These are phyloP conservation scores for Orthonevra nobilis DNA, from an alignment of 2,888 invertebrate species.

Conservation along the genomic window DNA sequence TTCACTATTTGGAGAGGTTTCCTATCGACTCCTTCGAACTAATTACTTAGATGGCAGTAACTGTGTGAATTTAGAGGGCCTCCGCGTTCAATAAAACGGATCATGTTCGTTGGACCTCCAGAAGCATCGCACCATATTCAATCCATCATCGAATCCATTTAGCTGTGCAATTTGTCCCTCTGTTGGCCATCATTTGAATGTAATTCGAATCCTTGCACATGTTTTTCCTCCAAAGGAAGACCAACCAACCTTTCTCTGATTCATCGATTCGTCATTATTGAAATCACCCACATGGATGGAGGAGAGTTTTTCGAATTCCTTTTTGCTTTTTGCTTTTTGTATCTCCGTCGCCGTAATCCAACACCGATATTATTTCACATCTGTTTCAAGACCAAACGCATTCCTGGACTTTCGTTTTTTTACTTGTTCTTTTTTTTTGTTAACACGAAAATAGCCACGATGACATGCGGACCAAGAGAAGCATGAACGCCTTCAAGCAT, in stretches of 20 bases:
- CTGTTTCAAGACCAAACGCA: slow-evolving; percentile 22
- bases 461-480: slow-evolving; percentile 15
- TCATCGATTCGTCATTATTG: neutral
- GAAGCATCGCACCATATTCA: neutral
- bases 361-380: slow-evolving; percentile 50
- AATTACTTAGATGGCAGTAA: slow-evolving; percentile 43
- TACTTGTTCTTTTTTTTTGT: neutral
- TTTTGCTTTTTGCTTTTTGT: slow-evolving; percentile 6
- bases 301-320: slow-evolving; percentile 25
- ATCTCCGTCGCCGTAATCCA: slow-evolving; percentile 29
- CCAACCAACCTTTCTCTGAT: too few species aligned
- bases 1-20: neutral
- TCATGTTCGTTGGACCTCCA: too few species aligned
- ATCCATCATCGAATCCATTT: slow-evolving; percentile 48
- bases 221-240: neutral
- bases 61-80: neutral
- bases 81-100: neutral
- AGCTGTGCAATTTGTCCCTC: slow-evolving; percentile 41
- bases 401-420: neutral
- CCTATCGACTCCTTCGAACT: slow-evolving; percentile 16
- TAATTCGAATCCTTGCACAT: slow-evolving; percentile 55
- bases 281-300: slow-evolving; percentile 21
- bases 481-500: slow-evolving; percentile 33
- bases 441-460: slow-evolving; percentile 15
- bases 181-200: slow-evolving; percentile 34